Evolutionary conservation across 2,113 vertebrate species (phyloP).

Genomic region (Ochotona curzoniae): DNA sequence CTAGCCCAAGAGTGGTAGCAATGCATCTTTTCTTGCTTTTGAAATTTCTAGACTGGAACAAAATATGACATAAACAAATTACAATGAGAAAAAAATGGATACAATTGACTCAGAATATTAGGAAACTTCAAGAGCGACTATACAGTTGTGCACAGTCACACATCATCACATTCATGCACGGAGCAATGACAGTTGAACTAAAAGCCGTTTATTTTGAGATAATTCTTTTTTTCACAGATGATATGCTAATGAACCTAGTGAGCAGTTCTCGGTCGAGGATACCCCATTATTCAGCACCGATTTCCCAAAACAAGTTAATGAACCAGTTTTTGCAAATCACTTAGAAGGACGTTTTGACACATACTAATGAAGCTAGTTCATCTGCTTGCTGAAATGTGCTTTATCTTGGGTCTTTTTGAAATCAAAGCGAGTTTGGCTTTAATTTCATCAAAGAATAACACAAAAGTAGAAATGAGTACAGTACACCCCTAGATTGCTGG

Average conservation of each 20-base stretch:
- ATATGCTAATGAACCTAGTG: conserved; percentile 18
- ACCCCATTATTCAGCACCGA: conserved; percentile 12
- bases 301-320: conserved; percentile 57
- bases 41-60: neutral
- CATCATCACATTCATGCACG: neutral
- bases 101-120: neutral
- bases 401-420: conserved; percentile 4
- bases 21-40: neutral
- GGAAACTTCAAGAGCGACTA: neutral
- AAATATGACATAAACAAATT: neutral
- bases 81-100: conserved; percentile 15
- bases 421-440: conserved; percentile 31
- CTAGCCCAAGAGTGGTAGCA: neutral
- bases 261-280: conserved; percentile 60
- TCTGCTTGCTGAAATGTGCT: conserved; percentile 34
- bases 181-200: neutral
- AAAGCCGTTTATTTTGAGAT: neutral
- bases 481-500: neutral
- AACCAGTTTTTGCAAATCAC: conserved; percentile 52
- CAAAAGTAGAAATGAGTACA: neutral
- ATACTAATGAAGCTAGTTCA: conserved; percentile 22
- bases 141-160: neutral
- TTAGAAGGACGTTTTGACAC: conserved; percentile 47
- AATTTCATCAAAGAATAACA: neutral
- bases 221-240: neutral